Conservation (phyloP, 2,797 vertebrate genomes). For the Cyprinella venusta region DNA sequence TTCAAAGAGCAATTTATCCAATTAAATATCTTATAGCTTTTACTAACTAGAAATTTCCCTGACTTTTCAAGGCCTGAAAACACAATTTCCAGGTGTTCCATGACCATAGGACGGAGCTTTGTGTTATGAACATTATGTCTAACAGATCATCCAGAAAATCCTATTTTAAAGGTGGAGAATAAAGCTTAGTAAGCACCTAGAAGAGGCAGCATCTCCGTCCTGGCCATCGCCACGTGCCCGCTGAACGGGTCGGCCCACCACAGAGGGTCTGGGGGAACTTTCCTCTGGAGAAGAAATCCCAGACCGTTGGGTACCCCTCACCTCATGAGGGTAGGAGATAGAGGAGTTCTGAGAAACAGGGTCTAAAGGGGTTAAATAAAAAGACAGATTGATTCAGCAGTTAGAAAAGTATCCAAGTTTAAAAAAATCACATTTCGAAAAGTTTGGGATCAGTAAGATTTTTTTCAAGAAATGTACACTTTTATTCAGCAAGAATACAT, state of each 20-base stretch:
- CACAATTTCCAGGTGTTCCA: background rate
- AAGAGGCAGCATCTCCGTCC: slow-evolving; percentile 90
- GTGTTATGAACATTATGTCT: background rate
- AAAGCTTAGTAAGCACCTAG: slow-evolving; percentile 76
- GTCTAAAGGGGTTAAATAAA: slow-evolving; percentile 71
- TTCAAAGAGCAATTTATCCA: background rate
- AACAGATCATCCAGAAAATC: background rate
- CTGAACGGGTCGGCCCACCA: slow-evolving; percentile 88
- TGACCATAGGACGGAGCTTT: background rate
- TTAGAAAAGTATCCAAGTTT: background rate
- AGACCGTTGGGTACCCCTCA: slow-evolving; percentile 77
- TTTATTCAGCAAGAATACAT: background rate
- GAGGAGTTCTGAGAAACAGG: slow-evolving; percentile 92
- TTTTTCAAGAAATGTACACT: background rate
- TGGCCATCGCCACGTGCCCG: slow-evolving; percentile 93
- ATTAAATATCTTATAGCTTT: background rate
- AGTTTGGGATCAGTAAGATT: background rate
- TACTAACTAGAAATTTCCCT: background rate
- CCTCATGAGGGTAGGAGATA: slow-evolving; percentile 85
- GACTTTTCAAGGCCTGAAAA: background rate
- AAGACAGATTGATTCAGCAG: background rate
- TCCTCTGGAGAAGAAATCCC: slow-evolving; percentile 85
- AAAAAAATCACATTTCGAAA: background rate
- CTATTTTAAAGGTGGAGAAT: background rate
- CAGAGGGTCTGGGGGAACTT: slow-evolving; percentile 90